A percentile compares a stretch with the other conserved stretches of the same genome.
These are phyloP conservation scores for Bubo scandiacus DNA, from an alignment of 2,113 vertebrate genomes.

Conservation along the genomic window DNA sequence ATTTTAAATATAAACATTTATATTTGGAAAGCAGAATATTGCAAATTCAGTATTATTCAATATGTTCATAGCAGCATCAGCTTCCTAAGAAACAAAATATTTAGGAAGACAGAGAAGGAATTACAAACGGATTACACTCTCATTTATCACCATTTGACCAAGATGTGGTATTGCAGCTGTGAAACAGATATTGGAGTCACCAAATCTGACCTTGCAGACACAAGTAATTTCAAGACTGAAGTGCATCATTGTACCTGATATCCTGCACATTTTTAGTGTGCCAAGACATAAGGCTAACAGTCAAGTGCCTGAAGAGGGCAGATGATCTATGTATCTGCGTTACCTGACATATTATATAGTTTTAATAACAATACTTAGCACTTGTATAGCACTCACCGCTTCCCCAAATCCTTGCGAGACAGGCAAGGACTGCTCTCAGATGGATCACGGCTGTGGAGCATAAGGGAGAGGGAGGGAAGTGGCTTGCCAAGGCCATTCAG, in stretches of 20 bases:
- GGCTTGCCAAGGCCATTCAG: background rate
- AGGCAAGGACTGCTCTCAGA: background rate
- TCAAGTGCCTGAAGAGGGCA: conserved; percentile 42
- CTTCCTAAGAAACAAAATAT: conserved; percentile 58
- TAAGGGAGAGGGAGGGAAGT: background rate
- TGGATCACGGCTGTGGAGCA: background rate
- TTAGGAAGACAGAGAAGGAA: conserved; percentile 60
- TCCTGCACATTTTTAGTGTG: background rate
- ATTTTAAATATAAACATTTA: conserved; percentile 56
- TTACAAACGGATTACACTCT: conserved; percentile 45
- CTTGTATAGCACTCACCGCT: background rate
- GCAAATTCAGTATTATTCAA: conserved; percentile 35
- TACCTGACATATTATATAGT: background rate
- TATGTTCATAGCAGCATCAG: conserved; percentile 66
- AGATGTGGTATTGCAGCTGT: conserved; percentile 36
- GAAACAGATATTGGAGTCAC: conserved; percentile 42
- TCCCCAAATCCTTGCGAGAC: background rate
- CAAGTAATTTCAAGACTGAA: conserved; percentile 13
- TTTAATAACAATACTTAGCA: background rate
- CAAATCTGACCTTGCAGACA: conserved; percentile 26
- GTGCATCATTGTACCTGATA: background rate
- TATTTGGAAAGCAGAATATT: conserved; percentile 61
- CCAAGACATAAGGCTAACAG: conserved; percentile 33
- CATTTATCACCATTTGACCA: conserved; percentile 45
- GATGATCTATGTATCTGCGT: background rate